Evolutionary conservation across 2,797 vertebrate genomes (phyloP).

Genomic region (Toxotes lorentzi): DNA sequence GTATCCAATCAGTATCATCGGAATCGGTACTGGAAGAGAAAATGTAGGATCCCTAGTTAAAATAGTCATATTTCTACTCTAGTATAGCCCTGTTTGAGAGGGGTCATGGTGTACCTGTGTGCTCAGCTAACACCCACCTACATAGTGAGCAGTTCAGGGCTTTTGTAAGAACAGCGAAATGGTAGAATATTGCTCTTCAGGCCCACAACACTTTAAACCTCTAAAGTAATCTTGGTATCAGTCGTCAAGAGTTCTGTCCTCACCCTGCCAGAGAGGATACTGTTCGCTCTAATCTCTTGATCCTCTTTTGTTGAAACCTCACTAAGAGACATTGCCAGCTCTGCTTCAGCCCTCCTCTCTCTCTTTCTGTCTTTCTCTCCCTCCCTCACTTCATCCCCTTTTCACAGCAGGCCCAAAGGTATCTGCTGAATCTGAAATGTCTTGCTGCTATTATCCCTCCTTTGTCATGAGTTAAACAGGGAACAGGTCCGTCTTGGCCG

Average conservation of each 20-base stretch:
- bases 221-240: conserved; percentile 61
- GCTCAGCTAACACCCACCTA: not conserved
- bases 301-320: conserved; percentile 77
- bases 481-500: conserved; percentile 61
- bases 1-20: not conserved
- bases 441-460: conserved; percentile 55
- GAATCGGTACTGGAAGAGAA: not conserved
- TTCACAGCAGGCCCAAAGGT: conserved; percentile 41
- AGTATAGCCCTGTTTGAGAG: not conserved
- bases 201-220: conserved; percentile 47
- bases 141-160: not conserved
- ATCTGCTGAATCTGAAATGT: conserved; percentile 65
- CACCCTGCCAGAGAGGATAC: conserved; percentile 59
- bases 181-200: conserved; percentile 13
- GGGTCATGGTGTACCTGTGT: not conserved
- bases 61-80: not conserved
- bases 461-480: conserved; percentile 66
- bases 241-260: conserved; percentile 58
- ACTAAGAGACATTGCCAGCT: conserved; percentile 50
- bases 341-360: conserved; percentile 11
- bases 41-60: not conserved
- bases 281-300: conserved; percentile 75
- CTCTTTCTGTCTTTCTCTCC: not conserved
- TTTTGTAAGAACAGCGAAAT: not conserved
- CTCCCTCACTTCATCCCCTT: conserved; percentile 18